Base-by-base conservation (phyloP, 1,140 invertebrate species). In the Micrasema minimum region DNA sequence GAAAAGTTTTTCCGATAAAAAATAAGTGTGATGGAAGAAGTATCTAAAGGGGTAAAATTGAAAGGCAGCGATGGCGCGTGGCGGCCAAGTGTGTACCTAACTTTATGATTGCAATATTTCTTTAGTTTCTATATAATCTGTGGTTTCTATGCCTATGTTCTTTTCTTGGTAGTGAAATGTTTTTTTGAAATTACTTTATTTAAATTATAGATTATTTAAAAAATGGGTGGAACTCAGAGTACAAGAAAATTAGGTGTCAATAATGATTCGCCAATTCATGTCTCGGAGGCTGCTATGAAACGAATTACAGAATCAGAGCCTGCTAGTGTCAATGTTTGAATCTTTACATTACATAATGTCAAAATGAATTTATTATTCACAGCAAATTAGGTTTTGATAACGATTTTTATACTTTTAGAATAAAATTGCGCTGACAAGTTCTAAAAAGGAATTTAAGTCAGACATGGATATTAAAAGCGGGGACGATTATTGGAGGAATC, bases 401-500 rank as follows among this genome's bases (percentile, higher is more conserved):
- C 7, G 26, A 31, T 26, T 50, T 10, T 51, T 55, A 55, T 41
- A 1, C 11, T 23, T 57, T 31, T 35, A 67, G 66, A 38, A 67
- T 16, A 9, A 3, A 53, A 51, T 66, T n/a, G 4, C n/a, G 20
- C 20, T 26, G 14, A 12, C 37, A 10, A 53, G 64, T 1, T 31
- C 22, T 46, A 57, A 55, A 38, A 64, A 65, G 55, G 61, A 59
- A 35, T 68, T 26, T 50, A 71, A 66, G 66, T 53, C 73, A 14
- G 59, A 75, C 18, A 66, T 72, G 37, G 70, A 75, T 45, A 62
- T 51, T n/a, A 61, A 46, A 22, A 53, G 45, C 14, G 67, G 50
- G 70, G 83, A 87, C 74, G 73, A 80, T 6, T 87, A 88, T 75
- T 88, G 87, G 87, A 78, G 82, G 20, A 80, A 79, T 18, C 81